Percentiles rank a stretch among this genome's conserved stretches.
These are phyloP conservation scores for Dryadula phaetusa DNA, from an alignment of 2,888 invertebrate genomes.

Conservation along the genomic window DNA sequence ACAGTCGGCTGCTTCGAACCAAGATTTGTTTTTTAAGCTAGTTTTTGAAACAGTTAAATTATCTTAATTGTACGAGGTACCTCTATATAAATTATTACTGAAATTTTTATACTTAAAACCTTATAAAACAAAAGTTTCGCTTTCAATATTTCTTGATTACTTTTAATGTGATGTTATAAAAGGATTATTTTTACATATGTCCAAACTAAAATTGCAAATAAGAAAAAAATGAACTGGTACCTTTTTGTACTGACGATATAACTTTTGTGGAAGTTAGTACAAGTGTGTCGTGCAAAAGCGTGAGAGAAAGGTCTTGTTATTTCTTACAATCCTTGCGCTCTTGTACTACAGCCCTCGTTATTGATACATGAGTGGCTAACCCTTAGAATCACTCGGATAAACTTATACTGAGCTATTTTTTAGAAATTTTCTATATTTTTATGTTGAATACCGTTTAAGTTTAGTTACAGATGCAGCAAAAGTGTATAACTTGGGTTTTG, in stretches of 20 bases:
- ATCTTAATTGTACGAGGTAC: no score
- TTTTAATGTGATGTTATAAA: no score
- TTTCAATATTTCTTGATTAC: no score
- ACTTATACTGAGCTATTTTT: conserved; percentile 9
- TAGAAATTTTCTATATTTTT: not conserved
- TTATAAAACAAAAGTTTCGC: no score
- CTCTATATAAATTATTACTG: no score
- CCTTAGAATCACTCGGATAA: conserved; percentile 26
- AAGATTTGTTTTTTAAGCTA: no score
- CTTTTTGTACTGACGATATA: not conserved
- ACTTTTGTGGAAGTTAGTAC: conserved; percentile 33
- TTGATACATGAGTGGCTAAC: conserved; percentile 38
- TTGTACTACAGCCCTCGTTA: conserved; percentile 40
- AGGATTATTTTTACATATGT: no score
- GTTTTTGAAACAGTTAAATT: no score
- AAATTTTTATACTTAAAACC: no score
- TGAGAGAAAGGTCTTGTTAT: conserved; percentile 46
- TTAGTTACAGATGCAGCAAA: not conserved
- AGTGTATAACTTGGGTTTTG: no score
- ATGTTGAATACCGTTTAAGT: not conserved
- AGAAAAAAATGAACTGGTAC: not conserved
- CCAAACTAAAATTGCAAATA: not conserved
- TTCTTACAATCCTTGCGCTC: conserved; percentile 36
- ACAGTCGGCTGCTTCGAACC: no score
- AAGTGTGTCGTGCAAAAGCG: conserved; percentile 30